phyloP scores from a whole-genome alignment of 2,113 vertebrate genomes.

The Tragulus kanchil region DNA sequence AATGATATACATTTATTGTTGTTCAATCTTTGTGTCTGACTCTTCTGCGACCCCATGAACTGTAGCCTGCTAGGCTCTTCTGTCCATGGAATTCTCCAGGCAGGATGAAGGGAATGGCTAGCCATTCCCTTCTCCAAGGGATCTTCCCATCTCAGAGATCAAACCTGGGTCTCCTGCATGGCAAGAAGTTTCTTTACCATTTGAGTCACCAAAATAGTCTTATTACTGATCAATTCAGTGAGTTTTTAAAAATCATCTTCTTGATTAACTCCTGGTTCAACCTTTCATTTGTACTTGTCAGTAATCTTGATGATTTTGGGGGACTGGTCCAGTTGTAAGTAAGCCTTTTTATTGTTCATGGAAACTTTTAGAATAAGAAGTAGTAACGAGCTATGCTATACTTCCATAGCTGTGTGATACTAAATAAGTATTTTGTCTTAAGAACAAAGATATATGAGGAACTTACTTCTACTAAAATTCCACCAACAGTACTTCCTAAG shows the following conservation, averaged over 20 bases:
- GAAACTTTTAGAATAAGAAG: not conserved
- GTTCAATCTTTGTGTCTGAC: not conserved
- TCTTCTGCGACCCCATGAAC: rapidly evolving
- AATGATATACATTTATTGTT: not conserved
- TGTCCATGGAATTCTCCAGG: not conserved
- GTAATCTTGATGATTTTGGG: not conserved
- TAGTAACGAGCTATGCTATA: not conserved
- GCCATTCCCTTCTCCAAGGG: not conserved
- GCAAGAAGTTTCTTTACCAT: not conserved
- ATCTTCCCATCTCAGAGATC: not conserved
- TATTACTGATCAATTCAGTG: not conserved
- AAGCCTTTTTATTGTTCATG: not conserved
- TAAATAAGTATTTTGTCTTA: not conserved
- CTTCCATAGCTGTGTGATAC: not conserved
- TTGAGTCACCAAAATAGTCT: not conserved
- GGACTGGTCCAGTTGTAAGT: not conserved
- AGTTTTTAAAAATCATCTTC: not conserved
- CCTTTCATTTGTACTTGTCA: not conserved
- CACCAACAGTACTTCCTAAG: not conserved
- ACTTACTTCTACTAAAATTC: not conserved
- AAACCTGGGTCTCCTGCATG: not conserved
- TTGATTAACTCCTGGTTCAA: not conserved
- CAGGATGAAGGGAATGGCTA: not conserved
- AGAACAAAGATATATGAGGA: not conserved
- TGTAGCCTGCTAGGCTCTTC: not conserved